Evolutionary conservation across 2,888 invertebrate genomes (phyloP).

Genomic region (Tuta absoluta): DNA sequence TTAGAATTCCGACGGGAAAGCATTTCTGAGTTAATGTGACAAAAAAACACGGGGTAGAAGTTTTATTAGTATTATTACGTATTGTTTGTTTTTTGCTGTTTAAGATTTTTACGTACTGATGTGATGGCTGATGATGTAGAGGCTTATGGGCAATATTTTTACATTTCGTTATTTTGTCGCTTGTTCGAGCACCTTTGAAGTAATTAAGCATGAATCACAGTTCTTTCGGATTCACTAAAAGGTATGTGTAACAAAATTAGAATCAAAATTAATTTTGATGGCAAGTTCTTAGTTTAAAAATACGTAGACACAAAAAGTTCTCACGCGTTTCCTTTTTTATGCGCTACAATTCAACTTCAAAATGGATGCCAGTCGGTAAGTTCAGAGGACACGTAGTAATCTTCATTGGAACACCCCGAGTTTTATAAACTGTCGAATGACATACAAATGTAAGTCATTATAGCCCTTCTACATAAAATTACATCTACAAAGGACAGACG

Average conservation of each 20-base stretch:
- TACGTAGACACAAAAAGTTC: neutral
- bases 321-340: neutral
- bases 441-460: neutral
- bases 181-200: too few relatives aligned
- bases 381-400: neutral
- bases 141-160: neutral
- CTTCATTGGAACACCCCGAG: neutral
- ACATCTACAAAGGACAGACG: neutral
- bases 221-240: too few relatives aligned
- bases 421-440: conserved; percentile 6
- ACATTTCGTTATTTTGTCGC: neutral
- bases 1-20: conserved; percentile 27
- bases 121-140: too few relatives aligned
- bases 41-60: conserved; percentile 13
- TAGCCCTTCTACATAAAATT: neutral
- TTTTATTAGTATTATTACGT: conserved; percentile 4
- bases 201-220: too few relatives aligned
- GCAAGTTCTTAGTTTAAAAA: too few relatives aligned
- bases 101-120: too few relatives aligned
- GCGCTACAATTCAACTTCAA: neutral
- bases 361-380: neutral
- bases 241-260: too few relatives aligned
- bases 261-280: too few relatives aligned
- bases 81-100: conserved; percentile 12
- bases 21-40: conserved; percentile 14